These are phyloP conservation scores for Phaenicophaeus curvirostris DNA, from an alignment of 2,797 vertebrate genomes.

Conservation along the genomic window DNA sequence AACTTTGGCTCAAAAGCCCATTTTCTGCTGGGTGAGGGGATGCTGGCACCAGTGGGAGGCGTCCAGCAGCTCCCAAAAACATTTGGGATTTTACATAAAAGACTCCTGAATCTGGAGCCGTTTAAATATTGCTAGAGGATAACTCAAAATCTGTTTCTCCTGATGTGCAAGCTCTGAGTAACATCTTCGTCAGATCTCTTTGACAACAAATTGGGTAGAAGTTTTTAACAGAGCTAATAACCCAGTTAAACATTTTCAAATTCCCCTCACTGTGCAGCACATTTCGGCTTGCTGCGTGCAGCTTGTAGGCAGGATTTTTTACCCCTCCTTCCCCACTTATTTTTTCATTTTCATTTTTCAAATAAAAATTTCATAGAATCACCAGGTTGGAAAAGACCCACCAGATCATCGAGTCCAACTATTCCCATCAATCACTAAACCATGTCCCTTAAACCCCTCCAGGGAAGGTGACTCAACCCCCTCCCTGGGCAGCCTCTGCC, in stretches of 20 bases:
- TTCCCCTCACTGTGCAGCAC: neutral
- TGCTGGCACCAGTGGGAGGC: neutral
- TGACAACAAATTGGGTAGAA: neutral
- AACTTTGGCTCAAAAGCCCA: accelerated
- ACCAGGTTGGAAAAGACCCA: too few species aligned
- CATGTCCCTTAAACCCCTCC: too few species aligned
- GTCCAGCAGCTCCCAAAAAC: neutral
- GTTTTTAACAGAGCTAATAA: neutral
- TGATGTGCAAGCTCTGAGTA: neutral
- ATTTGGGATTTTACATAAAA: neutral
- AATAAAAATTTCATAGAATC: too few species aligned
- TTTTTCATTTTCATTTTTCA: neutral
- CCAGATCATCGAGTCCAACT: too few species aligned
- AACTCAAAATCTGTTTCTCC: neutral
- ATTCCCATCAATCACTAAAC: too few species aligned
- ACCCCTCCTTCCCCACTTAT: neutral
- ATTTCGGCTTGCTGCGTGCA: neutral
- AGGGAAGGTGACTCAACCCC: too few species aligned
- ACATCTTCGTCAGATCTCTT: neutral
- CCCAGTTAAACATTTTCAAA: neutral
- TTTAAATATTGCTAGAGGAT: neutral
- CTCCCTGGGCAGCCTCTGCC: too few species aligned
- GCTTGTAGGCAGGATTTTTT: neutral
- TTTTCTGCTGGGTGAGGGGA: neutral
- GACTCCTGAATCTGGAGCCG: neutral